Evolutionary conservation across 2,797 vertebrate species (phyloP), one percentile per base, ranked within the genome.

Genomic region (Perodicticus potto): DNA sequence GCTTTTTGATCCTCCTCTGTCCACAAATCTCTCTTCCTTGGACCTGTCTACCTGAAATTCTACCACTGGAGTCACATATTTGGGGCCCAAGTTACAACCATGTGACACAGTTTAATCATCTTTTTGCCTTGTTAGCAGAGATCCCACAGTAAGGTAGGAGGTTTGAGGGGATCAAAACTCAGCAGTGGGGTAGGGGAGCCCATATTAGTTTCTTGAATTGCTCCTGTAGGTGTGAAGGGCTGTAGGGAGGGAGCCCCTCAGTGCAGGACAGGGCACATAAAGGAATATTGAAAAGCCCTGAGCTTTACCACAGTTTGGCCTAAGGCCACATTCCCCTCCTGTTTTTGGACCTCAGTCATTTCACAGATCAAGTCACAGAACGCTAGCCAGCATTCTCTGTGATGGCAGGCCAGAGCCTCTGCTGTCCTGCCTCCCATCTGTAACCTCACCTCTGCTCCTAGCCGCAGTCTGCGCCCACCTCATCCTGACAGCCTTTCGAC

Each of bases 71-170:
- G 69, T 16, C 40, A 85, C 59, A 87, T 67, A 70, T 76, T 72
- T 49, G 65, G 72, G 74, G 61, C 72, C 29, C 55, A 93, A 91
- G 69, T 57, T 40, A 92, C 40, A 88, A 65, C 45, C 65, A 67
- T 20, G 1, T 67, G 65, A 92, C 49, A 76, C 14, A 69, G 34
- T 77, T 70, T 49, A 61, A 77, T 49, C 16, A 74, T 27, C 16
- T 80, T 88, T 88, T 87, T 84, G 45, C 65, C 73, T 90, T 49
- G 1, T 86, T 93, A 86, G 82, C 40, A 86, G 86, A 95, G 77
- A 23, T 53, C 16, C 32, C 32, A 25, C 86, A 95, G 43, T 27
- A 69, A 94, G 29, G 5, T 23, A 5, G 13, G 74, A 95, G 16
- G 49, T 73, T 91, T 74, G 63, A 5, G 7, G 32, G 10, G 19